A percentile compares a stretch with the other conserved stretches of the same genome.
phyloP scores from a whole-genome alignment of 35 echinoderm and acorn worm species.

The Eucidaris tribuloides region DNA sequence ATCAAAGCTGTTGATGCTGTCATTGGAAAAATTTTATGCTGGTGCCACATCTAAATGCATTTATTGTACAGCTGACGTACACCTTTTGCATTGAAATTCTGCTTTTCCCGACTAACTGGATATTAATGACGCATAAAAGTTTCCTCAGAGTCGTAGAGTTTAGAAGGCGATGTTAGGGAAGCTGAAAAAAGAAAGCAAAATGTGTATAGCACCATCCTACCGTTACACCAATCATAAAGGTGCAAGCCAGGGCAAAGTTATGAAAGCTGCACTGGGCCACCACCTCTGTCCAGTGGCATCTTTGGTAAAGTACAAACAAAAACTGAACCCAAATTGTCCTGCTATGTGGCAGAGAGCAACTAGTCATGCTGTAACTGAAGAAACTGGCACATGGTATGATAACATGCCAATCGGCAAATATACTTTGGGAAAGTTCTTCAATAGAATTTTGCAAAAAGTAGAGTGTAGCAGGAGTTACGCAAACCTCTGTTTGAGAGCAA shows the following conservation, averaged over 20 bases:
- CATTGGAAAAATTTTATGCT: not conserved
- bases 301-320: not conserved
- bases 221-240: not conserved
- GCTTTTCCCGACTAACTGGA: not conserved
- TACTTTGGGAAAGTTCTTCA: not conserved
- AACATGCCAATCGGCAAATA: not conserved
- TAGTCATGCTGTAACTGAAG: not conserved
- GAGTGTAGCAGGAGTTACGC: conserved; percentile 7
- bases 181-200: not conserved
- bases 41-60: not conserved
- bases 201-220: not conserved
- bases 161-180: not conserved
- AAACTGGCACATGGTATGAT: not conserved
- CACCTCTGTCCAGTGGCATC: not conserved
- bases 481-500: conserved; percentile 7
- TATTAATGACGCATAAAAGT: not conserved
- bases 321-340: not conserved
- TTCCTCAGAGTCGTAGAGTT: not conserved
- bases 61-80: not conserved
- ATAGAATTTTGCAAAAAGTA: too few species aligned
- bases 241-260: not conserved
- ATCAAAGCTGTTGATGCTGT: not conserved
- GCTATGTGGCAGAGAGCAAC: not conserved
- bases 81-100: not conserved
- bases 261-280: not conserved